Base-by-base conservation (phyloP, 2,113 vertebrate species). In the Lutjanus erythropterus region DNA sequence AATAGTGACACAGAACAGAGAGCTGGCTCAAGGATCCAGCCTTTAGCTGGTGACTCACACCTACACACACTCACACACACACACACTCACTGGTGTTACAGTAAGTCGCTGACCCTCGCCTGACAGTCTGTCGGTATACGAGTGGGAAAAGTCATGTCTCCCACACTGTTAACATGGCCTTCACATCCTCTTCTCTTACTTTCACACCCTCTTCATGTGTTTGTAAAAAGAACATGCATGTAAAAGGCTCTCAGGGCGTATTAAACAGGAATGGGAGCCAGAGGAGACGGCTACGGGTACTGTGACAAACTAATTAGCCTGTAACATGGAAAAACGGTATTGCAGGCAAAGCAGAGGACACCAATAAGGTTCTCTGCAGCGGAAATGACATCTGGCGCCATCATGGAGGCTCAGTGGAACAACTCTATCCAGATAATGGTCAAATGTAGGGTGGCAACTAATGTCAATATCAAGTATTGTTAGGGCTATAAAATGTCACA, bases 71-170 rank as follows among this genome's bases (percentile, higher is more conserved):
- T n/a, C n/a, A 60, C 65, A 67, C 61, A 70, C 46, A 79, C 65
- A 64, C 49, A 37, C 29, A 59, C 65, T 61, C 61, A 66, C 46
- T 52, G 9, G 27, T 0, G 29, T 67, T 83, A 73, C 83, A 75
- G 73, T 74, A 53, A 68, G 81, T 15, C n/a, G 9, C 52, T 75
- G 87, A 90, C 85, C 83, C 81, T 35, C 12, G 66, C 53, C 84
- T 64, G 86, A 86, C 71, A 84, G 82, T 61, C 69, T 80, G 85
- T 77, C 33, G 12, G 11, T 77, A 87, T 71, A 88, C 83, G 47
- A 71, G 86, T 84, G 88, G 83, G 83, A 88, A 86, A 86, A 79
- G 70, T 41, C 37, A 1, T 21, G 78, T 81, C 83, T 88, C 83
- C 69, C 83, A 81, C 82, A 66, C 79, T 27, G 86, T 85, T 87